Conservation (phyloP, 1,140 invertebrate genomes). For the Trissolcus basalis region DNA sequence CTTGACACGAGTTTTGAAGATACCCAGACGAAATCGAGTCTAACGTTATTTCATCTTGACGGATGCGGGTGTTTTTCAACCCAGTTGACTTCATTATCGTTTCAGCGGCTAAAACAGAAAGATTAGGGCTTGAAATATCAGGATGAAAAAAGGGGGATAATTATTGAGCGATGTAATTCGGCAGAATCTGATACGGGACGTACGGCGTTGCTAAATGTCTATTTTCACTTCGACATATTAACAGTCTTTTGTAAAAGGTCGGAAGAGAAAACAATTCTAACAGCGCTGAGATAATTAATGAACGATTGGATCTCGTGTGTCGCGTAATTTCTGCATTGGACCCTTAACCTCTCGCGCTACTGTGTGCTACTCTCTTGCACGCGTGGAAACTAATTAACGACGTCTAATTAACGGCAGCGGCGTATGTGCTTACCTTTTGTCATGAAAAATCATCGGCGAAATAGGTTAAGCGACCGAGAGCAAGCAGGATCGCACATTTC, state of each 20-base stretch:
- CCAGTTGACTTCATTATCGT: slow-evolving; percentile 20
- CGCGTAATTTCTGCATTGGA: slow-evolving; percentile 30
- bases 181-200: too few species aligned
- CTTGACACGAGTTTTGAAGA: slow-evolving; percentile 43
- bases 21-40: slow-evolving; percentile 31
- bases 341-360: not conserved
- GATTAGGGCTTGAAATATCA: not conserved
- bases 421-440: slow-evolving; percentile 34
- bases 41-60: slow-evolving; percentile 30
- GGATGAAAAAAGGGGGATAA: too few species aligned
- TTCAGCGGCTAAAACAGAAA: not conserved
- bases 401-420: slow-evolving; percentile 50
- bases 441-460: slow-evolving; percentile 45
- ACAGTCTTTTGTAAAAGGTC: too few species aligned
- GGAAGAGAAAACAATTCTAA: slow-evolving; percentile 32
- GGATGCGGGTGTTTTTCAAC: slow-evolving; percentile 8
- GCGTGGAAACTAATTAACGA: slow-evolving; percentile 56
- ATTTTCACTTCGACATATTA: too few species aligned
- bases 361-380: slow-evolving; percentile 20
- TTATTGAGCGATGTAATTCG: too few species aligned
- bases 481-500: slow-evolving; percentile 44
- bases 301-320: slow-evolving; percentile 45
- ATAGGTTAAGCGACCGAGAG: slow-evolving; percentile 43
- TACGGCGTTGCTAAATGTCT: too few species aligned
- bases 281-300: slow-evolving; percentile 48